These are phyloP conservation scores for Trichogramma dendrolimi DNA, from an alignment of 2,888 invertebrate species.

Conservation along the genomic window DNA sequence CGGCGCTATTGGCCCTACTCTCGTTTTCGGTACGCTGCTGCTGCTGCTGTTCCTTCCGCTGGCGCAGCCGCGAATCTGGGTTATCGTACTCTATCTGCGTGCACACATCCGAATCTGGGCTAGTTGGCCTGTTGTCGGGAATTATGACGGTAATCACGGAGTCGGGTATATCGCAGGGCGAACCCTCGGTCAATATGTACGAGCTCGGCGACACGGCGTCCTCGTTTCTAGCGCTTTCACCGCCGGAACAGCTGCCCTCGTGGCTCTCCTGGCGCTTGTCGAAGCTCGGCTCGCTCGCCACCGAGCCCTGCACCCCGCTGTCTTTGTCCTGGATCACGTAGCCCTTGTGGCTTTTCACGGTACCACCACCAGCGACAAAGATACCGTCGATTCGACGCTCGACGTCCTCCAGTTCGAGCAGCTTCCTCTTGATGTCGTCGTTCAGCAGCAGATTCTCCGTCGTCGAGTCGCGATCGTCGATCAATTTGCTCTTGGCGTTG, in stretches of 20 bases:
- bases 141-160: constrained; percentile 47
- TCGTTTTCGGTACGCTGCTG: background rate
- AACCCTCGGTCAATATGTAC: constrained; percentile 46
- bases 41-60: background rate
- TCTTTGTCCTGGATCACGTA: background rate
- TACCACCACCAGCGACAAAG: constrained; percentile 22
- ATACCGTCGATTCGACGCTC: constrained; percentile 30
- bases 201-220: constrained; percentile 22
- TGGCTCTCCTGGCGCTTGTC: background rate
- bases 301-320: background rate
- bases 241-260: background rate
- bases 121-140: constrained; percentile 34
- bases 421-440: constrained; percentile 23
- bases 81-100: constrained; percentile 22
- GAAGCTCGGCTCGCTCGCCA: background rate
- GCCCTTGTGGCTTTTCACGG: background rate
- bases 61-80: constrained; percentile 1
- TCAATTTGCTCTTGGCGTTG: constrained; percentile 28
- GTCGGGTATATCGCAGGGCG: constrained; percentile 47
- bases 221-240: background rate
- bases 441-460: background rate
- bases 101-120: constrained; percentile 27
- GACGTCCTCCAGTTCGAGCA: constrained; percentile 31
- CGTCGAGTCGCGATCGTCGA: constrained; percentile 30
- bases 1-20: constrained; percentile 4